phyloP scores from a whole-genome alignment of 2,113 vertebrate species.

The Bubo bubo region DNA sequence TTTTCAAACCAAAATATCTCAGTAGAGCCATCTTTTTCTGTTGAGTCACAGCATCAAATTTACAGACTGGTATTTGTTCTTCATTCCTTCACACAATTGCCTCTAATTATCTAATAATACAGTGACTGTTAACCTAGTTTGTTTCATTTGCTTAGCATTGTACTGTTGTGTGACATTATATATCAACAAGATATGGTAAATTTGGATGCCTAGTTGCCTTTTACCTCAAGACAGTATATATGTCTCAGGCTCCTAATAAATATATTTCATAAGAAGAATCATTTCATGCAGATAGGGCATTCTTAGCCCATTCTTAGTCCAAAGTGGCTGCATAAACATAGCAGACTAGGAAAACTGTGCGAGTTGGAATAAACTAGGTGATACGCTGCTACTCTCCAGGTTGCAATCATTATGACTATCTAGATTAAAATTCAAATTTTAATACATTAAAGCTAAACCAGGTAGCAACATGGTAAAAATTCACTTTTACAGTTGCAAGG shows the following conservation, averaged over 20 bases:
- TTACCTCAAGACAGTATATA: neutral
- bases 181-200: too few species aligned
- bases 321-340: neutral
- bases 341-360: fast-evolving
- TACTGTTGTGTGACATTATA: too few species aligned
- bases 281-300: neutral
- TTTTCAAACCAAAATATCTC: neutral
- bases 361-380: neutral
- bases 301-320: neutral
- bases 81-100: neutral
- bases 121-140: too few species aligned
- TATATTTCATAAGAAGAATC: neutral
- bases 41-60: neutral
- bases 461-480: neutral
- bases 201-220: neutral
- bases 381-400: neutral
- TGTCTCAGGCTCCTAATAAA: neutral
- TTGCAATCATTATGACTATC: neutral
- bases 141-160: too few species aligned
- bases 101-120: neutral
- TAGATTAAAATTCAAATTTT: neutral
- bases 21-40: neutral
- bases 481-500: neutral
- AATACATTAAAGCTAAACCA: neutral
- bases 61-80: neutral